A percentile compares a stretch with the other conserved stretches of the same genome.
These are phyloP conservation scores for Sorex araneus DNA, from an alignment of 2,113 vertebrate genomes.

Conservation along the genomic window DNA sequence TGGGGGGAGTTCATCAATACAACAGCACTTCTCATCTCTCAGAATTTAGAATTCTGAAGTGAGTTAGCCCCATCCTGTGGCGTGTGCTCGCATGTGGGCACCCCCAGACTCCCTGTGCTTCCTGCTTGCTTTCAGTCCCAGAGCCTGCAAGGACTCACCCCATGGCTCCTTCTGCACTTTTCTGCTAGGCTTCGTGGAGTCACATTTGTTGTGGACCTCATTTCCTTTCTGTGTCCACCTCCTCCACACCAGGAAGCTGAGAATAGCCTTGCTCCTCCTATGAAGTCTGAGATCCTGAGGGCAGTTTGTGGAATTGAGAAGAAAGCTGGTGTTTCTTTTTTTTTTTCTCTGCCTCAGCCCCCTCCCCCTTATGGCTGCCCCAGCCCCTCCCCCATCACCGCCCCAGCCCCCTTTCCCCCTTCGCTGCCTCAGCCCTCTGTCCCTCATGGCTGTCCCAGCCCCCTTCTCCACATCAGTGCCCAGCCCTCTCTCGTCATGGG, in stretches of 20 bases:
- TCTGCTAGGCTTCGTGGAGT: background rate
- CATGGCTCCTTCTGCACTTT: background rate
- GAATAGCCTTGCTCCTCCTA: background rate
- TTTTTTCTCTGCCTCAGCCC: no score
- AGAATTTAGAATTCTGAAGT: background rate
- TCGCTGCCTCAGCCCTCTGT: no score
- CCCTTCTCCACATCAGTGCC: no score
- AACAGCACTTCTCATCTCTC: background rate
- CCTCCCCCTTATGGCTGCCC: no score
- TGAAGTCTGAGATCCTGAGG: background rate
- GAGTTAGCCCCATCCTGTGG: background rate
- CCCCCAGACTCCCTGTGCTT: background rate
- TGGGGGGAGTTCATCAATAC: background rate
- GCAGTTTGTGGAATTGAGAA: conserved; percentile 5
- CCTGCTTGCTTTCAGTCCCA: background rate
- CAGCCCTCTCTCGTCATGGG: no score
- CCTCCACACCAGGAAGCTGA: background rate
- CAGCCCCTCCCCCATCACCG: no score
- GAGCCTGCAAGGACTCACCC: background rate
- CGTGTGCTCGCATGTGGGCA: background rate
- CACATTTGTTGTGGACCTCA: background rate
- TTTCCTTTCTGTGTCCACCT: conserved; percentile 5
- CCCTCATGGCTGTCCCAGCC: no score
- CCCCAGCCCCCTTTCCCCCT: no score
- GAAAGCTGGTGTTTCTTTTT: conserved; percentile 26